Evolutionary conservation across 2,113 vertebrate species (phyloP), one percentile per base, ranked within the genome.

Genomic region (Australoheros scitulus): DNA sequence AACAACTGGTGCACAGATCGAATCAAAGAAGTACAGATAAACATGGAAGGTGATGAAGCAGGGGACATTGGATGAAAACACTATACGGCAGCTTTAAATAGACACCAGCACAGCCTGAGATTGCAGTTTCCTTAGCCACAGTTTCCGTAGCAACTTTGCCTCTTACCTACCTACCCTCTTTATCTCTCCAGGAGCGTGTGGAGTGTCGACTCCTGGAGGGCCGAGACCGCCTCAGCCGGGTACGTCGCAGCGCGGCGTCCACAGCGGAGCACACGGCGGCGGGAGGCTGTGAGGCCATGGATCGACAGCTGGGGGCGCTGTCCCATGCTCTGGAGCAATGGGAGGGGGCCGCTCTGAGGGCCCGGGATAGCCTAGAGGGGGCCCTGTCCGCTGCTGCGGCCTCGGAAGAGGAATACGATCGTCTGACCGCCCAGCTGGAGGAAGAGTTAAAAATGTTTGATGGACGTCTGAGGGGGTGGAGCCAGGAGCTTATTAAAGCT

Each of bases 271-370:
- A 96, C 94, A 98, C 97, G 13, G 95, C 96, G 72, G 95, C 93
- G 38, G 95, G 88, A 89, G 96, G 98, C 76, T 96, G 96, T 64
- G 97, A 97, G 94, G 95, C 95, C 38, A 94, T 98, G 89, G 96
- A 96, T 55, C 80, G 96, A 0, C 98, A 99, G 96, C 95, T 97
- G 95, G 97, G 96, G 95, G 97, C 96, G 82, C 96, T 99, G 92
- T 96, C 87, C 4, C 92, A 96, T 0, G 97, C 98, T 86, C 97
- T 98, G 97, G 94, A 95, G 94, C 97, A 97, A 94, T 99, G 98
- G 98, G 97, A 98, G 81, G 97, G 97, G 79, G 95, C 95, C 2
- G 96, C 95, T 1, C 72, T 96, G 7, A 95, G 96, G 34, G 96
- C 96, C 20, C 95, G 94, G 61, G 92, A 92, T 75, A 81, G 93